These are phyloP conservation scores for Hermodice carunculata DNA, from an alignment of 2,888 invertebrate genomes.

Conservation along the genomic window DNA sequence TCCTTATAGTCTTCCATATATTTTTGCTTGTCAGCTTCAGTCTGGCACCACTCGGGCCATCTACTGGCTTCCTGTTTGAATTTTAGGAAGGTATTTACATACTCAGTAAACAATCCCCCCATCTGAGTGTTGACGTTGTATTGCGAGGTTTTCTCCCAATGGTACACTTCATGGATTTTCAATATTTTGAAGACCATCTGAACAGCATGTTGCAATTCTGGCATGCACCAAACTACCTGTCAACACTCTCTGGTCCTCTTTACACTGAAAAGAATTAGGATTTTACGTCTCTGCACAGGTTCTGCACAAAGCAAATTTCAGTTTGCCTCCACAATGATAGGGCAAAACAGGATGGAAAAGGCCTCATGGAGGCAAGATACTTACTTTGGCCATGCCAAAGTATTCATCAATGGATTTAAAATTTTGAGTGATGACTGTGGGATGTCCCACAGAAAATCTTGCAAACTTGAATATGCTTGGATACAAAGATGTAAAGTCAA, in stretches of 20 bases:
- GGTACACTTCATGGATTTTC: conserved; percentile 60
- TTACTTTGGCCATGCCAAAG: conserved; percentile 49
- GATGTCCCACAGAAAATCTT: conserved; percentile 48
- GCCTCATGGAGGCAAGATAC: conserved; percentile 45
- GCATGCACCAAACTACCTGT: conserved; percentile 61
- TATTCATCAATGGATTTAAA: conserved; percentile 42
- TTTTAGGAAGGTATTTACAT: conserved; percentile 53
- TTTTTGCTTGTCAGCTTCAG: conserved; percentile 37
- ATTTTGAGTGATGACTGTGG: conserved; percentile 42
- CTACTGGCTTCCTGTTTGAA: conserved; percentile 50
- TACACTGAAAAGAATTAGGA: conserved; percentile 54
- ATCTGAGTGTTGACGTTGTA: conserved; percentile 32
- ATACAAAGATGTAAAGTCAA: conserved; percentile 49
- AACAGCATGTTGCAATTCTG: conserved; percentile 60
- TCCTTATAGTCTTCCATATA: conserved; percentile 42
- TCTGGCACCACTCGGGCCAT: conserved; percentile 43
- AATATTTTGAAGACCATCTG: conserved; percentile 56
- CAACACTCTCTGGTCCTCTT: conserved; percentile 45
- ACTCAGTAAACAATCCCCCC: conserved; percentile 54
- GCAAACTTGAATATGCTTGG: conserved; percentile 47
- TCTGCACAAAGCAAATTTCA: conserved; percentile 64
- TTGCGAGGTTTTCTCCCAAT: conserved; percentile 47
- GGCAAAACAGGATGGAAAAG: conserved; percentile 61
- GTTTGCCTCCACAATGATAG: conserved; percentile 45
- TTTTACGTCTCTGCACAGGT: conserved; percentile 52